These are phyloP conservation scores for Doryteuthis pealeii DNA, from an alignment of 1,140 invertebrate species.

Conservation along the genomic window DNA sequence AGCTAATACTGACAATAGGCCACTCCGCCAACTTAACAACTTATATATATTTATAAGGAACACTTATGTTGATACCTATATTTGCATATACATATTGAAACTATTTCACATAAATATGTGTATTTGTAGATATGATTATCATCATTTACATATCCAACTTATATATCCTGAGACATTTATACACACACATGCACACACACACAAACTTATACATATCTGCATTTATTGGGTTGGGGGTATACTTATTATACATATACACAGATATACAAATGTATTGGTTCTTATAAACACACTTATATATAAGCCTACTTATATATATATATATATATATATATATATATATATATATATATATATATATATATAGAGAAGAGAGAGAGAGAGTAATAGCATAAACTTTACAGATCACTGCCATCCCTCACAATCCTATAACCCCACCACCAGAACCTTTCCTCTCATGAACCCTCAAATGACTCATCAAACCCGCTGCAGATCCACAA, in stretches of 20 bases:
- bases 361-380: no score
- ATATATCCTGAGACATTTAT: no score
- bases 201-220: not conserved
- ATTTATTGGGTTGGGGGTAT: not conserved
- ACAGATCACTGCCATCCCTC: no score
- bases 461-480: no score
- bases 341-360: not conserved
- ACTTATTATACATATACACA: not conserved
- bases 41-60: not conserved
- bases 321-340: not conserved
- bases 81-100: not conserved
- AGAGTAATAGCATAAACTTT: no score
- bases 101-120: no score
- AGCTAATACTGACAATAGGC: no score
- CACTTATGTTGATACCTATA: not conserved
- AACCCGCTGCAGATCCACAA: no score
- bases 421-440: no score
- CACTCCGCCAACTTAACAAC: no score
- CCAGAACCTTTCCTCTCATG: no score
- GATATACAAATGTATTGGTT: not conserved
- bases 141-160: not conserved
- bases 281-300: no score
- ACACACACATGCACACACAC: not conserved
- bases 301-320: not conserved
- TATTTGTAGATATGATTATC: not conserved